phyloP scores from a whole-genome alignment of 2,797 vertebrate genomes.

The Chloroceryle inda region DNA sequence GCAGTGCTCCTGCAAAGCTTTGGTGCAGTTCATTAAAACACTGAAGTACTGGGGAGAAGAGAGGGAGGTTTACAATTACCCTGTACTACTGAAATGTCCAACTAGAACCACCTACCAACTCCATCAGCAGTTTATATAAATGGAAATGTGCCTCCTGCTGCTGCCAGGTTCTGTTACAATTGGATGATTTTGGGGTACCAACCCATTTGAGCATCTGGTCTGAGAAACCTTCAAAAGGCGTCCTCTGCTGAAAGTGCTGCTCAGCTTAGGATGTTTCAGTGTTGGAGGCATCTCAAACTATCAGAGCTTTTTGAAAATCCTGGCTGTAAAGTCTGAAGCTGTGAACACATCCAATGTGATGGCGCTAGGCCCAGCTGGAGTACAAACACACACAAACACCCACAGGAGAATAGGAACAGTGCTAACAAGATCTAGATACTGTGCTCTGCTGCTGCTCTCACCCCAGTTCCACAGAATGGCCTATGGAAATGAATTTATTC shows the following conservation, averaged over 20 bases:
- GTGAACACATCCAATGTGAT: slow-evolving; percentile 30
- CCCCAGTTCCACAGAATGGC: not conserved
- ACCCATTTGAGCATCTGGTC: not conserved
- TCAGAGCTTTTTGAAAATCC: slow-evolving; percentile 17
- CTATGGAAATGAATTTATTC: slow-evolving; percentile 6
- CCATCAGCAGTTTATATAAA: not conserved
- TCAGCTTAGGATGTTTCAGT: not conserved
- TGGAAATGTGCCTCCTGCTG: not conserved
- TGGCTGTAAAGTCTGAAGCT: slow-evolving; percentile 23
- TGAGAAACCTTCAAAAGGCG: not conserved
- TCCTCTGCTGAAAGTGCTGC: not conserved
- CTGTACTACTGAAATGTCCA: not conserved
- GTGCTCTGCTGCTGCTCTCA: slow-evolving; percentile 5
- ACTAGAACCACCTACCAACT: not conserved
- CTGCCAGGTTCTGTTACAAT: not conserved
- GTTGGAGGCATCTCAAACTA: not conserved
- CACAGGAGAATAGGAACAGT: not conserved
- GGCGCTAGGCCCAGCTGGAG: slow-evolving; percentile 50
- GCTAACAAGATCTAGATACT: not conserved
- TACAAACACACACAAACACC: not conserved
- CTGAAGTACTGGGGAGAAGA: not conserved
- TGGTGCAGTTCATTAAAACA: not conserved
- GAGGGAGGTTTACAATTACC: not conserved
- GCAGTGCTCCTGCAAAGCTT: not conserved
- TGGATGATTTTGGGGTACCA: not conserved